Evolutionary conservation across 2,888 invertebrate species (phyloP).

Genomic region (Cosmia trapezina): DNA sequence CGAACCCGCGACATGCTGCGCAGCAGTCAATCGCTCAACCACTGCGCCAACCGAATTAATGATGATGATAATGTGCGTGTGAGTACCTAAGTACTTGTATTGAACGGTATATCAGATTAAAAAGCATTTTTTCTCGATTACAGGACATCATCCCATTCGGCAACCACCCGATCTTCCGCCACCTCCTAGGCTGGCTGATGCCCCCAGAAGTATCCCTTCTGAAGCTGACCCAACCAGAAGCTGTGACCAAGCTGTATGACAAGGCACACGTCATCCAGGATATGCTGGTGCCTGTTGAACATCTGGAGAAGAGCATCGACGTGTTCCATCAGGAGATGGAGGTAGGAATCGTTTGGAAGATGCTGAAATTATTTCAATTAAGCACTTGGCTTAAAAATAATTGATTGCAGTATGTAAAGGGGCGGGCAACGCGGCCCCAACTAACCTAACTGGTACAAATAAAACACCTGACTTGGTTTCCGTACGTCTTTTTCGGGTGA

Average conservation of each 20-base stretch:
- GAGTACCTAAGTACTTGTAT: too few species aligned
- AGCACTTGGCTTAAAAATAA: too few species aligned
- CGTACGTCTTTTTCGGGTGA: too few species aligned
- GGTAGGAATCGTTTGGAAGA: slow-evolving; percentile 87
- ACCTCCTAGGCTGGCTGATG: slow-evolving; percentile 94
- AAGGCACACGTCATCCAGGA: slow-evolving; percentile 95
- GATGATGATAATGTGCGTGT: too few species aligned
- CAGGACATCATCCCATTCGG: slow-evolving; percentile 95
- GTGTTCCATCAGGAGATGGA: slow-evolving; percentile 92
- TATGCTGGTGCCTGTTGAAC: slow-evolving; percentile 93
- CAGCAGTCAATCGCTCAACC: too few species aligned
- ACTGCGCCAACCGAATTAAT: too few species aligned
- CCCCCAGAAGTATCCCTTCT: slow-evolving; percentile 95
- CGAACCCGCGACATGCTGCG: too few species aligned
- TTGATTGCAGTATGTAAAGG: too few species aligned
- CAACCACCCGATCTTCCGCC: slow-evolving; percentile 93
- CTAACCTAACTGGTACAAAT: background rate
- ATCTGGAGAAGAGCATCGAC: slow-evolving; percentile 90
- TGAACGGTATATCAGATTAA: too few species aligned
- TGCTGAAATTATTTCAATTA: background rate
- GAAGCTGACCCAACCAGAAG: slow-evolving; percentile 94
- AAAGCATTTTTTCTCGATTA: too few species aligned
- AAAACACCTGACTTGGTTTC: background rate
- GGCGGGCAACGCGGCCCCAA: background rate
- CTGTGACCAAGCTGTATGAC: slow-evolving; percentile 93